phyloP scores from a whole-genome alignment of 2,888 invertebrate genomes.

The Neoitamus cyanurus region DNA sequence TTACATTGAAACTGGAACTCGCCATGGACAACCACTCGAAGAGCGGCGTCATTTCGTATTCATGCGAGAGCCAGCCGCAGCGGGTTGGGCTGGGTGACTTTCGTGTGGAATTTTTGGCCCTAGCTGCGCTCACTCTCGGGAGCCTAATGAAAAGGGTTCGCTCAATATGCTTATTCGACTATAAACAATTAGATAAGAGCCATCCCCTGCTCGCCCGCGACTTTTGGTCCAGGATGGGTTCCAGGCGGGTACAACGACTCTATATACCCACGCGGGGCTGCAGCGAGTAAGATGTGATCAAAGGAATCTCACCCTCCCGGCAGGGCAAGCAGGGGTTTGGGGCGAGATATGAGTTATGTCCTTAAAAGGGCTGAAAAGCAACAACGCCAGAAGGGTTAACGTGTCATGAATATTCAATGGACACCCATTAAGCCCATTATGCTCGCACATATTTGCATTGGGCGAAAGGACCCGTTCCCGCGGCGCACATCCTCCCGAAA shows the following conservation, averaged over 20 bases:
- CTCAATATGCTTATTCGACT: slow-evolving; percentile 27
- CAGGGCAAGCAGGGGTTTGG: not conserved
- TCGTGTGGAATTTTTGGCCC: not conserved
- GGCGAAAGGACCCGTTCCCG: not conserved
- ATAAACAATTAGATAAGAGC: slow-evolving; percentile 48
- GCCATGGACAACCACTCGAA: not conserved
- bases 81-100: not conserved
- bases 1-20: slow-evolving; percentile 26
- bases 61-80: not conserved
- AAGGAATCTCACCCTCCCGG: not conserved
- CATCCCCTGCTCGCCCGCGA: not conserved
- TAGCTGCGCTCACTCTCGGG: not conserved
- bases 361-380: slow-evolving; percentile 45
- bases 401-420: slow-evolving; percentile 53
- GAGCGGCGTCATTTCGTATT: slow-evolving; percentile 4
- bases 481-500: not conserved
- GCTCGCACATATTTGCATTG: slow-evolving; percentile 36
- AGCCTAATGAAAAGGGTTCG: slow-evolving; percentile 24
- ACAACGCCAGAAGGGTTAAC: slow-evolving; percentile 51
- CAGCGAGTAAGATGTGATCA: slow-evolving; percentile 11
- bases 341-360: slow-evolving; percentile 4
- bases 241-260: not conserved
- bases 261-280: not conserved
- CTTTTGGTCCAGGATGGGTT: not conserved
- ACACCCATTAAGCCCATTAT: slow-evolving; percentile 46